These are phyloP conservation scores for Pogonocherus hispidulus DNA, from an alignment of 2,888 invertebrate genomes.

Conservation along the genomic window DNA sequence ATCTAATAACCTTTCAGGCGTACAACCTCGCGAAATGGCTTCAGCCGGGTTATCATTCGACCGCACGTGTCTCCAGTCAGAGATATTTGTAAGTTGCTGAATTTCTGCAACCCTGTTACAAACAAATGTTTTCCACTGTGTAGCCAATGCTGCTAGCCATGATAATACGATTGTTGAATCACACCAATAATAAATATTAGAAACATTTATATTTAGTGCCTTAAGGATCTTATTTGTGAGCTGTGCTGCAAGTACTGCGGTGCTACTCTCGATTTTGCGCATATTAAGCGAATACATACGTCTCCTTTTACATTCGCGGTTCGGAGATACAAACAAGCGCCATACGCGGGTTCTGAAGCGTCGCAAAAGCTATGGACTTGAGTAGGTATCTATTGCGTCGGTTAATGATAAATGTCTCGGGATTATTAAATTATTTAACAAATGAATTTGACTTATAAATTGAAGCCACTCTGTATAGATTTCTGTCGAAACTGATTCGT, in stretches of 20 bases:
- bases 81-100: background rate
- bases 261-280: slow-evolving; percentile 8
- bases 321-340: background rate
- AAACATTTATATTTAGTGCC: background rate
- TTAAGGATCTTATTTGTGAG: background rate
- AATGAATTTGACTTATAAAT: background rate
- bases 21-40: no score
- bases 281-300: background rate
- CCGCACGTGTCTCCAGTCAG: no score
- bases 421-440: background rate
- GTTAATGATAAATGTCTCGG: background rate
- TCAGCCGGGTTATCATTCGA: no score
- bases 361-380: background rate
- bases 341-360: background rate
- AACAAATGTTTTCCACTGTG: background rate
- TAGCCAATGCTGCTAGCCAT: background rate
- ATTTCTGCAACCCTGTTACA: background rate
- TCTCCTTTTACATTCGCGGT: background rate
- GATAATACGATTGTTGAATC: background rate
- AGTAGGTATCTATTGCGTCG: background rate
- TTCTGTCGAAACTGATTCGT: background rate
- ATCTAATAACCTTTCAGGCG: no score
- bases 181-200: background rate
- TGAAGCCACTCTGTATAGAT: background rate
- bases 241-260: background rate